Base-by-base conservation (phyloP, 2,888 invertebrate genomes). In the Dasysyrphus albostriatus region DNA sequence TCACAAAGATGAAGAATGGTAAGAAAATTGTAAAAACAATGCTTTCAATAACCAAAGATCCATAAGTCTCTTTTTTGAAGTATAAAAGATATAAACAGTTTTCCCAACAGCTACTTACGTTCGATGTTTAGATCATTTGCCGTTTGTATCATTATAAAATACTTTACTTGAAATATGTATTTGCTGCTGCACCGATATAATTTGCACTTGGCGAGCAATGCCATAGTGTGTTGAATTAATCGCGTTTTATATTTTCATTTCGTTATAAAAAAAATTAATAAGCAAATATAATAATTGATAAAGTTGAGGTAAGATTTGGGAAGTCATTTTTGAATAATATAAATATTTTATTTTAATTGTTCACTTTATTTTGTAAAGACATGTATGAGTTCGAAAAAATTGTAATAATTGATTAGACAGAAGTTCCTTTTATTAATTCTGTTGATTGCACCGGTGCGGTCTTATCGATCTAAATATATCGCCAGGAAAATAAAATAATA, bases 1-100 rank as follows among this genome's bases (percentile, higher is more conserved):
- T 59, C 99, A 99, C 94, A 99, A 99, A 93, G 99, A 99, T 91
- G 99, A 99, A 93, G 99, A 99, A 96, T 99, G 99, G 99, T 99
- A 95, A 94, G 97, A 63, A 37, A 32, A 10, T 59, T 74, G n/a
- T 44, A 58, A 58, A 39, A 19, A 14, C 9, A 51, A 56, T 75
- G 14, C 49, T 51, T 44, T 76, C 42, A 74, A 82, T 65, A 65
- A 73, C 56, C n/a, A 65, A 83, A 73, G 14, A 32, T 73, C 49
- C 72, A 59, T 70, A 70, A 65, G 75, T 16, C 74, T 74, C 69
- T 75, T 74, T 77, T 63, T 75, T n/a, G 78, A 70, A 70, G 74
- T 69, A 56, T 74, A 82, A 49, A 67, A 49, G 65, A 49, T 37
- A 37, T 67, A 67, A 12, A 67, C 70, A 87, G 82, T 87, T 82